Conservation (phyloP, 2,888 invertebrate genomes). For the Odiellus spinosus region DNA sequence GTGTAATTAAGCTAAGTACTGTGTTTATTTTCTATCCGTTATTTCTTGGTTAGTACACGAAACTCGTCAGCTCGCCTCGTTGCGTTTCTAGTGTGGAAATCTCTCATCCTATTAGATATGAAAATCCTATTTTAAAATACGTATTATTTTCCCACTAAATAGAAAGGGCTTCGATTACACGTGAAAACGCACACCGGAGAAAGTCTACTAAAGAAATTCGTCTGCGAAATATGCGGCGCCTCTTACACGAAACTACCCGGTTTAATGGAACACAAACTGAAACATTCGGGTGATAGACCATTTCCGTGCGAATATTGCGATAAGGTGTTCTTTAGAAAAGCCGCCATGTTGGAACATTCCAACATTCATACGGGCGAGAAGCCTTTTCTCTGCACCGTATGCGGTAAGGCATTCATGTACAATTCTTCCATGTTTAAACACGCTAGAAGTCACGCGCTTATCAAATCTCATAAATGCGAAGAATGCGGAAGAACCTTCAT, state of each 20-base stretch:
- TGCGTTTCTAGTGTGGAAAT: no score
- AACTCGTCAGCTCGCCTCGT: no score
- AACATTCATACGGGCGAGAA: conserved; percentile 48
- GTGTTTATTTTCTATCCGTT: no score
- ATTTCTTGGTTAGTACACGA: no score
- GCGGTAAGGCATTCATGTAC: conserved; percentile 45
- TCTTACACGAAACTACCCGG: neutral
- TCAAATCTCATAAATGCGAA: neutral
- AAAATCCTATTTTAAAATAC: neutral
- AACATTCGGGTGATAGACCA: conserved; percentile 2
- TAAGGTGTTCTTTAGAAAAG: neutral
- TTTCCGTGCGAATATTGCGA: conserved; percentile 1
- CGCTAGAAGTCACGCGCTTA: conserved; percentile 1
- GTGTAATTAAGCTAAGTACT: no score
- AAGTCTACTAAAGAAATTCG: conserved; percentile 11
- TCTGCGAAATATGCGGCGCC: conserved; percentile 3
- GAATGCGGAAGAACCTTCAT: no score
- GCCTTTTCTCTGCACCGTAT: conserved; percentile 54
- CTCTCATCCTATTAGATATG: conserved; percentile 5
- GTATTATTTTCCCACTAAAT: conserved; percentile 10
- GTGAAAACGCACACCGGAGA: conserved; percentile 2
- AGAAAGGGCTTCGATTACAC: conserved; percentile 3
- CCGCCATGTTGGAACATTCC: conserved; percentile 17
- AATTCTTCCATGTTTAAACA: neutral
- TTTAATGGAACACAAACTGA: neutral